Evolutionary conservation across 2,888 invertebrate genomes (phyloP), one percentile per base, ranked within the genome.

Genomic region (Antheraea assamensis): DNA sequence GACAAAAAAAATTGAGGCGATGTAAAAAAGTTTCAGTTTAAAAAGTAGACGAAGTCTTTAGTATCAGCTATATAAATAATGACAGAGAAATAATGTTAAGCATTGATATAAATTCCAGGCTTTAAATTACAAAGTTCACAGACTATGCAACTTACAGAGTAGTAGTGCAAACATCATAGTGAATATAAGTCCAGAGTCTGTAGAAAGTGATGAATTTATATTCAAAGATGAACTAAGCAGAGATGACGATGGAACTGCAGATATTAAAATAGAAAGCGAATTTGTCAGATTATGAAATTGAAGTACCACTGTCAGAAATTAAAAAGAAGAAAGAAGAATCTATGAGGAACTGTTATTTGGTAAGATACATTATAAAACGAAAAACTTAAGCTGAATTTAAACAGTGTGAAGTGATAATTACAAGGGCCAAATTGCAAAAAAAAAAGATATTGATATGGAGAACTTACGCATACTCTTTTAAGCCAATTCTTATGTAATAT

Each of bases 201-300:
- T 35, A 7, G 31, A 35, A 71, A 47, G n/a, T 55, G 19, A 58
- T 30, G 58, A 55, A 42, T 15, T 52, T 13, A 27, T 35, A 4
- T 71, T 42, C 19, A 73, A 73, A 30, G 71, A 71, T 58, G 71
- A 71, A 35, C n/a, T 55, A 8, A 3, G 21, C 3, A n/a, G 3
- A 30, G 52, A 68, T 0, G 55, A 55, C 24, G 68, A 68, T 35
- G 35, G 21, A 10, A 24, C 35, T 21, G 2, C 52, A 47, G 68
- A 70, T 52, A 68, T 74, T 15, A 74, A 74, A 68, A 35, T 35
- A 4, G 74, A 74, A n/a, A 74, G 71, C n/a, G 74, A n/a, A 74
- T 24, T 1, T n/a, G 5, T 74, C 71, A 0, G 74, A 74, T 35
- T 68, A 68, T 15, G 74, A 74, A 47, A 70, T 19, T 61, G 72